These are phyloP conservation scores for Diarsia rubi DNA, from an alignment of 2,888 invertebrate genomes.

Conservation along the genomic window DNA sequence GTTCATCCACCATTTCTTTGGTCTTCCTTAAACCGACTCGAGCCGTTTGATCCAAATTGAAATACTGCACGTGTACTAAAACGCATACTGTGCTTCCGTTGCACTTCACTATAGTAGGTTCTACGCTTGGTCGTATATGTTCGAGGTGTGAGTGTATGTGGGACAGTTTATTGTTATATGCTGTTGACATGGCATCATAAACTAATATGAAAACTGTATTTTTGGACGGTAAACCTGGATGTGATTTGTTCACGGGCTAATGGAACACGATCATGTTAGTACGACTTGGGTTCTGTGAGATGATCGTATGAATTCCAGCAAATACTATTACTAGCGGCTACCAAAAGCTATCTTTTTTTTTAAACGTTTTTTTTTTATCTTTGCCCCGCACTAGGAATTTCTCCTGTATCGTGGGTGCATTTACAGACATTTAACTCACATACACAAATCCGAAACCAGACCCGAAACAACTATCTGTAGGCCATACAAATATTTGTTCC, in stretches of 20 bases:
- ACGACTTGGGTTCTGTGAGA: not conserved
- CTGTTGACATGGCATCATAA: slow-evolving; percentile 27
- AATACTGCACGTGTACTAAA: not conserved
- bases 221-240: not conserved
- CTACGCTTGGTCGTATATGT: slow-evolving; percentile 15
- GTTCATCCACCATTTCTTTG: too few relatives aligned
- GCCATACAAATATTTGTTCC: too few relatives aligned
- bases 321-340: not conserved
- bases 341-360: too few relatives aligned
- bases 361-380: too few relatives aligned
- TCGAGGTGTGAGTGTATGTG: slow-evolving; percentile 21
- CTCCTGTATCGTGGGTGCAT: too few relatives aligned
- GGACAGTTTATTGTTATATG: slow-evolving; percentile 24
- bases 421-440: too few relatives aligned
- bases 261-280: not conserved
- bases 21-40: not conserved
- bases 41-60: not conserved
- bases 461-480: too few relatives aligned
- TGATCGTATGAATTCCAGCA: not conserved
- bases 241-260: not conserved
- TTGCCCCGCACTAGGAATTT: too few relatives aligned
- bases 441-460: too few relatives aligned
- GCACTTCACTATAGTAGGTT: slow-evolving; percentile 48
- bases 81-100: slow-evolving; percentile 71
- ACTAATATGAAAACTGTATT: slow-evolving; percentile 10